Conservation (phyloP, 2,888 invertebrate genomes). For the Spisula solida region DNA sequence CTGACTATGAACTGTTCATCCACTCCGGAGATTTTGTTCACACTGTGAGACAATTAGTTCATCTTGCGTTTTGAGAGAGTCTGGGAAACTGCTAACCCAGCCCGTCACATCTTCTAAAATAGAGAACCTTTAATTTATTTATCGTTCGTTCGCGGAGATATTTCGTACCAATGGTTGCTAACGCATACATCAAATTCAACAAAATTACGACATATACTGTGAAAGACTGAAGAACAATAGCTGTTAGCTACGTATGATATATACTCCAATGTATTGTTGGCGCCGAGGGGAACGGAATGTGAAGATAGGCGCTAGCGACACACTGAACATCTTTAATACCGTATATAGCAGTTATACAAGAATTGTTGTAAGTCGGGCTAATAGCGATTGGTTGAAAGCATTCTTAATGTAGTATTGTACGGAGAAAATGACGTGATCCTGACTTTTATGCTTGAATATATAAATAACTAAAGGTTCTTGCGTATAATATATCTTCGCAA, state of each 20-base stretch:
- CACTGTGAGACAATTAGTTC: background rate
- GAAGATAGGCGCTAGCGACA: constrained; percentile 16
- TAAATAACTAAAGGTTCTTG: too few relatives aligned
- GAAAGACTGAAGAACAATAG: constrained; percentile 10
- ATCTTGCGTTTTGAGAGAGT: background rate
- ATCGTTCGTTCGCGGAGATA: background rate
- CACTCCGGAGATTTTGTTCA: background rate
- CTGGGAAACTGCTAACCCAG: background rate
- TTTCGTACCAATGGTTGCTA: background rate
- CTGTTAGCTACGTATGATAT: constrained; percentile 10
- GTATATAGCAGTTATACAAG: background rate
- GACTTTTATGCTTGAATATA: too few relatives aligned
- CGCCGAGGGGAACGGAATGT: constrained; percentile 1
- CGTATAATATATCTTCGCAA: too few relatives aligned
- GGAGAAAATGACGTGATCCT: too few relatives aligned
- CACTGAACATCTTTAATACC: background rate
- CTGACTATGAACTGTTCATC: background rate
- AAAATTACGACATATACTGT: background rate
- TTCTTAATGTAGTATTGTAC: background rate
- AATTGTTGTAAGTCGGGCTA: background rate
- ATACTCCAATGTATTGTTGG: constrained; percentile 6
- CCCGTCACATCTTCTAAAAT: background rate
- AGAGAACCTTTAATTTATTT: constrained; percentile 8
- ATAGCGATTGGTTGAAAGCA: background rate
- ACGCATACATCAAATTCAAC: constrained; percentile 20